Evolutionary conservation across 2,888 invertebrate genomes (phyloP).

Genomic region (Rhagium mordax): DNA sequence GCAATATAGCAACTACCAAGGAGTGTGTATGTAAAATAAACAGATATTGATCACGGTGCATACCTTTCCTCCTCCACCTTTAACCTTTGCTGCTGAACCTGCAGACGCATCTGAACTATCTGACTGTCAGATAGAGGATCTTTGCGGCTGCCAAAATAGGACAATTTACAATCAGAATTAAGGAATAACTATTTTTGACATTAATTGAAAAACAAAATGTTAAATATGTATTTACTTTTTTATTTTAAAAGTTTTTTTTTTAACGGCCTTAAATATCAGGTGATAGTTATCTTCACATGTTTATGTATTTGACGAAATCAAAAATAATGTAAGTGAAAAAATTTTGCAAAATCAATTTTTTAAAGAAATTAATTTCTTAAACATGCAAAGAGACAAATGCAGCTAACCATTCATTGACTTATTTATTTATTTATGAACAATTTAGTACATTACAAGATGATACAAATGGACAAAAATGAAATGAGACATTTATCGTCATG

Average conservation of each 20-base stretch:
- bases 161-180: constrained; percentile 53
- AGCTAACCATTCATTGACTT: not conserved
- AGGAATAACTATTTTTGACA: not conserved
- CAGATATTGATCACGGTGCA: constrained; percentile 57
- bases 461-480: not conserved
- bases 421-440: not conserved
- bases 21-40: constrained; percentile 10
- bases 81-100: constrained; percentile 84
- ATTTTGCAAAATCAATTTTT: too few relatives aligned
- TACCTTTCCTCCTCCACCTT: constrained; percentile 89
- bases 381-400: too few relatives aligned
- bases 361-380: too few relatives aligned
- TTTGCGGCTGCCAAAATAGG: constrained; percentile 72
- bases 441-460: constrained; percentile 2
- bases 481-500: constrained; percentile 51
- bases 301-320: too few relatives aligned
- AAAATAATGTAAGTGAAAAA: too few relatives aligned
- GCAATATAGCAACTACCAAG: not conserved
- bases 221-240: not conserved
- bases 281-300: too few relatives aligned
- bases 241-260: too few relatives aligned
- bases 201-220: not conserved
- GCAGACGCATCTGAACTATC: constrained; percentile 86
- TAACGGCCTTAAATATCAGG: too few relatives aligned
- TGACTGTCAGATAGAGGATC: constrained; percentile 86